These are phyloP conservation scores for Scartelaos histophorus DNA, from an alignment of 2,113 vertebrate genomes.

Conservation along the genomic window DNA sequence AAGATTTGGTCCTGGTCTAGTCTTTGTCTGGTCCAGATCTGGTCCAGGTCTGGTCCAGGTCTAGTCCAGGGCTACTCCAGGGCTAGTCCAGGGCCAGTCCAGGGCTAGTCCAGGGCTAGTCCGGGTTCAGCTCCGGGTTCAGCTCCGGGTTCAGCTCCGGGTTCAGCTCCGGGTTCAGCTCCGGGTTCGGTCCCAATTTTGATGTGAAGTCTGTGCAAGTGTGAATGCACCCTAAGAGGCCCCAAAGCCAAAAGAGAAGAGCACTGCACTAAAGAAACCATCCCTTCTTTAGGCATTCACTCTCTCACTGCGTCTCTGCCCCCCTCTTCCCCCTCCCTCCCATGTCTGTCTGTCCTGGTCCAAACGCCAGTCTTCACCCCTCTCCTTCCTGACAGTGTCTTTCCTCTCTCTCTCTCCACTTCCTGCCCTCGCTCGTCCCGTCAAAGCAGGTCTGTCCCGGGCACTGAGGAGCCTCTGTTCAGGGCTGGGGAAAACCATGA, in stretches of 20 bases:
- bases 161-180: neutral
- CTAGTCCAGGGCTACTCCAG: too few relatives aligned
- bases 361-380: constrained; percentile 38
- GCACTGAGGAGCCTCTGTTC: constrained; percentile 74
- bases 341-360: constrained; percentile 29
- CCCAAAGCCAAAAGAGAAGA: constrained; percentile 32
- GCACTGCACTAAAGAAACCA: constrained; percentile 17
- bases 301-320: neutral
- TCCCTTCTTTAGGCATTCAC: constrained; percentile 18
- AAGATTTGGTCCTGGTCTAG: neutral
- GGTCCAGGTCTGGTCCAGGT: too few relatives aligned
- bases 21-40: too few relatives aligned
- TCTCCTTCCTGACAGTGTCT: constrained; percentile 47
- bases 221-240: neutral
- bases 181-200: neutral
- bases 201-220: neutral
- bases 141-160: neutral
- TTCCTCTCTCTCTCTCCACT: constrained; percentile 53
- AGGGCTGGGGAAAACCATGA: constrained; percentile 57
- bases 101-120: too few relatives aligned
- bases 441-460: constrained; percentile 70
- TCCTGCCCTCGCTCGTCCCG: constrained; percentile 59
- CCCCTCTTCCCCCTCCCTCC: neutral
- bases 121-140: neutral
- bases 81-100: too few relatives aligned